Percentiles rank a stretch among this genome's conserved stretches.
Evolutionary conservation across 2,888 invertebrate genomes (phyloP).

Genomic region (Mesorhabditis belari): DNA sequence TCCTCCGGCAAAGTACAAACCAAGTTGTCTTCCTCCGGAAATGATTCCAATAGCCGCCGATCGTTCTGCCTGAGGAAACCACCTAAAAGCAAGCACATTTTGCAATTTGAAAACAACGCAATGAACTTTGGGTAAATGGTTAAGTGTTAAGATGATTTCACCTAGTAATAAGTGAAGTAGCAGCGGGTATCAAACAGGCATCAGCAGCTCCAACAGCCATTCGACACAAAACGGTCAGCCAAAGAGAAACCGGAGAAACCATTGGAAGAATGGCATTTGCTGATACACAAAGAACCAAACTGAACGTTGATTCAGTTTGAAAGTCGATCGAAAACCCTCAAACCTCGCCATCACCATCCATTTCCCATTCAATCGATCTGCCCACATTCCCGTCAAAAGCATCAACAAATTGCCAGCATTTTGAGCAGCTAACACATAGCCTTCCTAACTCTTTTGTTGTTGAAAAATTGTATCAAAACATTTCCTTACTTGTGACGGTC

Average conservation of each 20-base stretch:
- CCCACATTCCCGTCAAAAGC: slow-evolving; percentile 46
- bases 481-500: slow-evolving; percentile 24
- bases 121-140: too few species aligned
- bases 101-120: background rate
- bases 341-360: slow-evolving; percentile 33
- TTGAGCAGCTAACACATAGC: slow-evolving; percentile 47
- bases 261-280: slow-evolving; percentile 44
- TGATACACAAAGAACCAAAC: slow-evolving; percentile 35
- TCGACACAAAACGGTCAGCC: slow-evolving; percentile 43
- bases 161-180: slow-evolving; percentile 47
- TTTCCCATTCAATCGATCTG: slow-evolving; percentile 47
- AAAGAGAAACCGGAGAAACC: slow-evolving; percentile 29
- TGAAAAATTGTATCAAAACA: background rate
- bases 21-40: slow-evolving; percentile 47
- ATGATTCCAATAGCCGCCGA: slow-evolving; percentile 49
- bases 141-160: too few species aligned
- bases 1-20: slow-evolving; percentile 33
- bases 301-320: slow-evolving; percentile 4
- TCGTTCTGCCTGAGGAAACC: slow-evolving; percentile 48
- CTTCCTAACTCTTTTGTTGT: slow-evolving; percentile 29
- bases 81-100: too few species aligned
- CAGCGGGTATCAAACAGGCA: slow-evolving; percentile 46
- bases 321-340: background rate
- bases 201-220: slow-evolving; percentile 47
- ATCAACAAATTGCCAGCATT: slow-evolving; percentile 47